Percentiles rank a stretch among this genome's conserved stretches.
phyloP scores from a whole-genome alignment of 2,113 vertebrate genomes.

The Silurus glanis region DNA sequence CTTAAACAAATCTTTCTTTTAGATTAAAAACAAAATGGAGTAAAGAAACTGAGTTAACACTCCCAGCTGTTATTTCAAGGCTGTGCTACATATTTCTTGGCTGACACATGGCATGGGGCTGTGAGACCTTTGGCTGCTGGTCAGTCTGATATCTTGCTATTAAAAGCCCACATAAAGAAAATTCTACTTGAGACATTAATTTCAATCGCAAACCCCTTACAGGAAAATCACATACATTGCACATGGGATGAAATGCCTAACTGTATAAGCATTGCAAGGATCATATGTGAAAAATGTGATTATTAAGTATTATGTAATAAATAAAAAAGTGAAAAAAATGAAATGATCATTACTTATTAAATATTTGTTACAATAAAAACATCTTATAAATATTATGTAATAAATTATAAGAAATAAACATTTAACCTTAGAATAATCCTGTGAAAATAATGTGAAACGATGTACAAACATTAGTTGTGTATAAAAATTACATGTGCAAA shows the following conservation, averaged over 20 bases:
- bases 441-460: background rate
- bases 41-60: conserved; percentile 59
- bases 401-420: too few relatives aligned
- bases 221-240: background rate
- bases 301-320: background rate
- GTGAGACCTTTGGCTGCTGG: conserved; percentile 67
- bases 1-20: background rate
- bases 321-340: background rate
- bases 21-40: conserved; percentile 43
- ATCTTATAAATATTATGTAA: too few relatives aligned
- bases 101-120: conserved; percentile 67
- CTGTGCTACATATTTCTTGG: conserved; percentile 61
- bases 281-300: background rate
- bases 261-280: background rate
- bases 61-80: conserved; percentile 60
- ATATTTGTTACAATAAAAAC: background rate
- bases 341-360: background rate
- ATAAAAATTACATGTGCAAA: too few relatives aligned
- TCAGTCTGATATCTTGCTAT: conserved; percentile 46
- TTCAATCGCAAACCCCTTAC: background rate
- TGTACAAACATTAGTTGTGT: too few relatives aligned
- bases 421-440: too few relatives aligned
- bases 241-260: background rate
- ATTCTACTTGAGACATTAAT: background rate
- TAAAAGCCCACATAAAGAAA: conserved; percentile 10